phyloP scores from a whole-genome alignment of 2,888 invertebrate species.

The Lochmaea crataegi region DNA sequence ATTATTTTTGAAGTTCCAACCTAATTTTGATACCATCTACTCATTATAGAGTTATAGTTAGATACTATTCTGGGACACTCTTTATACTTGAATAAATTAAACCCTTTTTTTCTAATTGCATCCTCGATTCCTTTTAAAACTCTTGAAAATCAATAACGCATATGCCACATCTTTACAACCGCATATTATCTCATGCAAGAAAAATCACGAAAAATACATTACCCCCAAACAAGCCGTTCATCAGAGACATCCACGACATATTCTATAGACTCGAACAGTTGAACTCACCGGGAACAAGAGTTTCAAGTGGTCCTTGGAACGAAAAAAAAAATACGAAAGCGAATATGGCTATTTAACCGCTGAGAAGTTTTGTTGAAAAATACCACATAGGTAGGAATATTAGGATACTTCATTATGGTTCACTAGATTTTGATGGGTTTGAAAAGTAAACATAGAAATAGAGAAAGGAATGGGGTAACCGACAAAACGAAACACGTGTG shows the following conservation, averaged over 20 bases:
- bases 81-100: background rate
- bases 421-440: constrained; percentile 23
- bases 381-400: constrained; percentile 63
- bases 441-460: constrained; percentile 22
- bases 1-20: too few relatives aligned
- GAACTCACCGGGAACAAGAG: constrained; percentile 18
- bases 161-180: constrained; percentile 19
- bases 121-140: background rate
- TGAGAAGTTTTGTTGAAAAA: constrained; percentile 45
- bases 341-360: constrained; percentile 52
- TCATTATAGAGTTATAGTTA: too few relatives aligned
- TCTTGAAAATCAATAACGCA: constrained; percentile 10
- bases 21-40: too few relatives aligned
- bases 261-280: constrained; percentile 17
- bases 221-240: constrained; percentile 1
- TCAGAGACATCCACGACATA: constrained; percentile 28
- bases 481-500: constrained; percentile 23
- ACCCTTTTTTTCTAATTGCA: background rate
- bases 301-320: constrained; percentile 18
- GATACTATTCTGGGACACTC: background rate
- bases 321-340: constrained; percentile 38
- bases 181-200: constrained; percentile 22
- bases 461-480: constrained; percentile 14
- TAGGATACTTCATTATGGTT: constrained; percentile 54
- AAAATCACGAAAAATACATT: constrained; percentile 23